phyloP scores from a whole-genome alignment of 2,888 invertebrate species.

The Epsilonema sp. region DNA sequence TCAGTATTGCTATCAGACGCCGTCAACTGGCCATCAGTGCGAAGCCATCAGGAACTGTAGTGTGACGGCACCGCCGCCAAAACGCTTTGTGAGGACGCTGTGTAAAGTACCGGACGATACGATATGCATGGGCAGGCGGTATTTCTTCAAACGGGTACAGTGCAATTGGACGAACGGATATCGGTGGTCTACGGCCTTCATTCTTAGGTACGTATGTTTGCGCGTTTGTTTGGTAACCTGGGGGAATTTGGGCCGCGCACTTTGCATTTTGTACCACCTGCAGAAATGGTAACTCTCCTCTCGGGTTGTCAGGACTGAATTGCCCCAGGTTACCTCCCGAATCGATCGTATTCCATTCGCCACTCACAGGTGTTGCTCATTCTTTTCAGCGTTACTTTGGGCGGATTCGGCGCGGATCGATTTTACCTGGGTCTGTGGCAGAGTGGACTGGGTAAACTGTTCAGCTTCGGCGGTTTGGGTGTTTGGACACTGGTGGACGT shows the following conservation, averaged over 20 bases:
- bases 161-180: slow-evolving; percentile 94
- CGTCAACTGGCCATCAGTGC: slow-evolving; percentile 63
- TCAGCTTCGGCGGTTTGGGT: slow-evolving; percentile 93
- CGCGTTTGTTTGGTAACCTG: no score
- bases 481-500: slow-evolving; percentile 98
- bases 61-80: slow-evolving; percentile 28
- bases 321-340: no score
- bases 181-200: slow-evolving; percentile 73
- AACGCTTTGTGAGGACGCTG: slow-evolving; percentile 44
- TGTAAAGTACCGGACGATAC: slow-evolving; percentile 68
- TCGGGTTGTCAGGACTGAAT: no score
- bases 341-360: no score
- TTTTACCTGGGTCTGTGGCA: slow-evolving; percentile 98
- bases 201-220: slow-evolving; percentile 44
- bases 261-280: no score
- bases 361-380: no score
- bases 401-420: slow-evolving; percentile 87
- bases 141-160: slow-evolving; percentile 58
- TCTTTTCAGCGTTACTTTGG: slow-evolving; percentile 54
- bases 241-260: no score
- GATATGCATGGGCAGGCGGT: slow-evolving; percentile 60
- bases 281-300: no score
- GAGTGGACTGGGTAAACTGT: slow-evolving; percentile 92
- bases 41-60: slow-evolving; percentile 15
- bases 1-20: slow-evolving; percentile 81